Evolutionary conservation across 2,797 vertebrate genomes (phyloP).

Genomic region (Platalea minor): DNA sequence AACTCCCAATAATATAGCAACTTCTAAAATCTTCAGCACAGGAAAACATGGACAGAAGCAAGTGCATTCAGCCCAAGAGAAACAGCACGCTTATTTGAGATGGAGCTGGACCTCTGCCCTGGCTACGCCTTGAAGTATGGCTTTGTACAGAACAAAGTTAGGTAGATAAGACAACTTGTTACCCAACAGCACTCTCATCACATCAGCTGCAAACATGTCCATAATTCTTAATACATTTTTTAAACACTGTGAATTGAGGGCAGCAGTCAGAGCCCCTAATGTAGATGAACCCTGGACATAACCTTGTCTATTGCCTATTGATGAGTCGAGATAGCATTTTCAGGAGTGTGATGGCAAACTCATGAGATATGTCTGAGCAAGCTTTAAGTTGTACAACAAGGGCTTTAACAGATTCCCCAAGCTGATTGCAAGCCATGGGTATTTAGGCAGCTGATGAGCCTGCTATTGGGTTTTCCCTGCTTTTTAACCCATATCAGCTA

Average conservation of each 20-base stretch:
- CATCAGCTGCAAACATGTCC: neutral
- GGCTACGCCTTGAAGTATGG: neutral
- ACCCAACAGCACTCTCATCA: neutral
- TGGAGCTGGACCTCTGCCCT: neutral
- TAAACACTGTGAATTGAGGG: neutral
- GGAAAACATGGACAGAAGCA: neutral
- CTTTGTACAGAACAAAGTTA: neutral
- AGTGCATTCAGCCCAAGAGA: neutral
- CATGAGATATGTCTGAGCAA: rapidly evolving
- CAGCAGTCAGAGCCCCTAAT: neutral
- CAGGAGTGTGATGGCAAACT: neutral
- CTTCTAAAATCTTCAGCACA: neutral
- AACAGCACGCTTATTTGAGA: neutral
- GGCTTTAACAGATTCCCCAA: neutral
- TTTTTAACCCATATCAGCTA: neutral
- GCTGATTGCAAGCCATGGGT: neutral
- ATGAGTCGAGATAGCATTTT: neutral
- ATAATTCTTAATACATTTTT: neutral
- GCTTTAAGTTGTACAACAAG: neutral
- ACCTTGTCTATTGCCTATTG: rapidly evolving
- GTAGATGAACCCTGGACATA: neutral
- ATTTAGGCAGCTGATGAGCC: neutral
- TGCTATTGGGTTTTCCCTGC: neutral
- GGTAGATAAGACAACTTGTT: rapidly evolving
- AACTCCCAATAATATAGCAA: neutral